A percentile compares a stretch with the other conserved stretches of the same genome.
Evolutionary conservation across 2,113 vertebrate genomes (phyloP).

Genomic region (Aegypius monachus): DNA sequence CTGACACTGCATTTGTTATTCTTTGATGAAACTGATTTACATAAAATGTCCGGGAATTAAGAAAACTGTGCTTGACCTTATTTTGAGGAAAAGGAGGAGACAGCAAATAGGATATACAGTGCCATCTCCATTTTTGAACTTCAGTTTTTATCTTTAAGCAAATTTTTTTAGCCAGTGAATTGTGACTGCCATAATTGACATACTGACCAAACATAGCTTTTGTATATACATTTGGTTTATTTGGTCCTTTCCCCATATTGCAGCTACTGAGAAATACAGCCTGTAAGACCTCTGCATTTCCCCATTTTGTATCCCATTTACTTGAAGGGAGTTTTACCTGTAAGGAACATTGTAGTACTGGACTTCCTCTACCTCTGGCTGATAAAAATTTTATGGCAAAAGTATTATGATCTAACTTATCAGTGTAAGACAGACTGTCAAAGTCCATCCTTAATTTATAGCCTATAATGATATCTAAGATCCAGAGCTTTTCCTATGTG

Average conservation of each 20-base stretch:
- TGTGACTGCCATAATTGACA: neutral
- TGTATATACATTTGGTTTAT: neutral
- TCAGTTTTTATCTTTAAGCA: neutral
- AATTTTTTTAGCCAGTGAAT: neutral
- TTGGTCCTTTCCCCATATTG: neutral
- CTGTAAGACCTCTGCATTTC: neutral
- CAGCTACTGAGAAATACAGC: neutral
- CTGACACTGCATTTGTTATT: neutral
- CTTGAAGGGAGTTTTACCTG: neutral
- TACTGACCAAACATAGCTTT: neutral
- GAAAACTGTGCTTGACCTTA: neutral
- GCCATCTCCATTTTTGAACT: neutral
- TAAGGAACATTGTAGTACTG: neutral
- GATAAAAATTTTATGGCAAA: neutral
- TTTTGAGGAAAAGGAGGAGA: neutral
- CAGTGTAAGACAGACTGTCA: neutral
- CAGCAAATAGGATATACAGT: neutral
- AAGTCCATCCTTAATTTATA: neutral
- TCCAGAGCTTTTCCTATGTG: neutral
- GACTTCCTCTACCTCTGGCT: neutral
- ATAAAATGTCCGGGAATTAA: neutral
- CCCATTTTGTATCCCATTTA: neutral
- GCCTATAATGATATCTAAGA: neutral
- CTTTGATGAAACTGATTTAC: neutral
- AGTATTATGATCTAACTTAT: neutral